Percentiles rank a stretch among this genome's conserved stretches.
These are phyloP conservation scores for Dromiciops gliroides DNA, from an alignment of 2,113 vertebrate species.

Conservation along the genomic window DNA sequence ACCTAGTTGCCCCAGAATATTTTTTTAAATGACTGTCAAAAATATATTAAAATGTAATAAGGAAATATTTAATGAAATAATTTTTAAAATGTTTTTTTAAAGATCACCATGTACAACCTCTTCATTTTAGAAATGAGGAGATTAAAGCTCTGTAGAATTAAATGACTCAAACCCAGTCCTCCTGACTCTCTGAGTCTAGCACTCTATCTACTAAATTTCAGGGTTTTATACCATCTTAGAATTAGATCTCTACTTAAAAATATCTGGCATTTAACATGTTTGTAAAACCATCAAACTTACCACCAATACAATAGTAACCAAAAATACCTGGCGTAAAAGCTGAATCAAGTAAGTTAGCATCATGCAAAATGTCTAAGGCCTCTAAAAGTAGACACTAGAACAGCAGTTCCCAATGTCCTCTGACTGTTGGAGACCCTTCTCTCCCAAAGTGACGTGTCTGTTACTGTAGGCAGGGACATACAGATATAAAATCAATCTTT, in stretches of 20 bases:
- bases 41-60: too few relatives aligned
- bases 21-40: too few relatives aligned
- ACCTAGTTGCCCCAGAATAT: too few relatives aligned
- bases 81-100: too few relatives aligned
- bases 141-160: too few relatives aligned
- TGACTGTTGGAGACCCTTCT: too few relatives aligned
- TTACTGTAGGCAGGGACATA: neutral
- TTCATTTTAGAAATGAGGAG: too few relatives aligned
- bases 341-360: neutral
- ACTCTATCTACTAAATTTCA: neutral
- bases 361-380: neutral
- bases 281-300: neutral
- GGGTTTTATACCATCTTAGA: neutral
- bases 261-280: neutral
- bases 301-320: neutral
- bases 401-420: neutral
- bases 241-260: neutral
- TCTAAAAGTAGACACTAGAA: neutral
- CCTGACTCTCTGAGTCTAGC: neutral
- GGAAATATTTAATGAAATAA: too few relatives aligned
- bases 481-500: neutral
- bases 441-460: too few relatives aligned
- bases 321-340: neutral
- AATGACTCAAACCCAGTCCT: too few relatives aligned
- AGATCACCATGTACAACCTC: too few relatives aligned